Evolutionary conservation across 2,113 vertebrate species (phyloP), one percentile per base, ranked within the genome.

Genomic region (Empidonax traillii): DNA sequence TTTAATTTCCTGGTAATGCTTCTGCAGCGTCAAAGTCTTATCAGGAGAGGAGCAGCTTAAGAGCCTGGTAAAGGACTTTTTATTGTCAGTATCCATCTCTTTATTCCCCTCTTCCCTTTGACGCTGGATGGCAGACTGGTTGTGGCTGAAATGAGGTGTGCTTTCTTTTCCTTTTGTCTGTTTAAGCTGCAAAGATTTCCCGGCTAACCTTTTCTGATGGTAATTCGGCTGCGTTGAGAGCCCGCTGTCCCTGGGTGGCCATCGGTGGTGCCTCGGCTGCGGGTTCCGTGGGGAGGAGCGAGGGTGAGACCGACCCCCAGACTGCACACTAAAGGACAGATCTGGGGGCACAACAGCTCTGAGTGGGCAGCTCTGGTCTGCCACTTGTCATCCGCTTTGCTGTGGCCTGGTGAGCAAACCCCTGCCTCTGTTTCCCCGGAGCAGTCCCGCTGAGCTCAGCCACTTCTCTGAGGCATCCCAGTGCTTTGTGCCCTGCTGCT

Each of bases 1-100:
- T 96, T 96, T 93, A 86, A 95, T 97, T 97, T 93, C 63, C 82
- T 74, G 39, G 75, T 95, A 96, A 94, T 85, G 85, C 90, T 85
- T 91, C 90, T 90, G 65, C 59, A 68, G 90, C 7, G 1, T 90
- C 83, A 4, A 51, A 56, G 83, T 77, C 75, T 96, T 96, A 90
- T 95, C 92, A 78, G 88, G 44, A 90, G 76, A 91, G 58, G 61
- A 93, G 86, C 79, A 95, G 88, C 82, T 90, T 90, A 96, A 93
- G 79, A 84, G 35, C 14, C 72, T n/a, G 65, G 79, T 88, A 90
- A 94, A 92, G 72, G 85, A 80, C 72, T 93, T 93, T 74, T 86
- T 85, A 81, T 91, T 94, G 93, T 77, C 73, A 24, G 49, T 87
- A 85, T 78, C 66, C 79, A 96, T 67, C 56, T 51, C 83, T 93